A percentile compares a stretch with the other conserved stretches of the same genome.
Conservation (phyloP, 2,888 invertebrate species). For the Parnassius mnemosyne region DNA sequence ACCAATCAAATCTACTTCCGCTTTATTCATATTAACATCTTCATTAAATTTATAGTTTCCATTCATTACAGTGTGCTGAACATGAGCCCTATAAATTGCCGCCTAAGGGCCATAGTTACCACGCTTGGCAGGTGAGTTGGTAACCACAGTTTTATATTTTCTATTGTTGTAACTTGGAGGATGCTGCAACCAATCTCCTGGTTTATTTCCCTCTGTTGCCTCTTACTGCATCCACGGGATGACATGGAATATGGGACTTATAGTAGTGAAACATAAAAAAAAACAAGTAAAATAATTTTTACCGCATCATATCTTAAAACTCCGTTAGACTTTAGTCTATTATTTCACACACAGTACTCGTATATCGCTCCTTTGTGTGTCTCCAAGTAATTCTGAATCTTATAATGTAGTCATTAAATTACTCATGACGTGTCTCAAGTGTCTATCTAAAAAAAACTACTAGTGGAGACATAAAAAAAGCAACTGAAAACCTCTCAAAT, state of each 20-base stretch:
- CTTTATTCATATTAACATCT: too few species aligned
- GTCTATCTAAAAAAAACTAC: conserved; percentile 19
- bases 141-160: too few species aligned
- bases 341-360: background rate
- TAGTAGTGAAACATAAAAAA: background rate
- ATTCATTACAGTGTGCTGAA: too few species aligned
- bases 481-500: conserved; percentile 13
- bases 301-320: conserved; percentile 1
- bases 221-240: too few species aligned
- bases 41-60: too few species aligned
- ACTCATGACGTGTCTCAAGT: conserved; percentile 1
- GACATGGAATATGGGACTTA: too few species aligned
- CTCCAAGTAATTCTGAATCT: conserved; percentile 5
- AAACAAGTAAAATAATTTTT: conserved; percentile 7
- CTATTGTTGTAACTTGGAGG: too few species aligned
- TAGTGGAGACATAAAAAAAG: conserved; percentile 11
- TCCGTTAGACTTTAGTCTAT: background rate
- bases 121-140: too few species aligned
- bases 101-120: too few species aligned
- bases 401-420: conserved; percentile 7
- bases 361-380: conserved; percentile 1
- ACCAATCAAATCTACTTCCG: conserved; percentile 39
- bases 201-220: too few species aligned
- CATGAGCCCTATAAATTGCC: too few species aligned
- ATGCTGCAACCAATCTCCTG: too few species aligned